Evolutionary conservation across 2,888 invertebrate species (phyloP).

Genomic region (Oscheius onirici): DNA sequence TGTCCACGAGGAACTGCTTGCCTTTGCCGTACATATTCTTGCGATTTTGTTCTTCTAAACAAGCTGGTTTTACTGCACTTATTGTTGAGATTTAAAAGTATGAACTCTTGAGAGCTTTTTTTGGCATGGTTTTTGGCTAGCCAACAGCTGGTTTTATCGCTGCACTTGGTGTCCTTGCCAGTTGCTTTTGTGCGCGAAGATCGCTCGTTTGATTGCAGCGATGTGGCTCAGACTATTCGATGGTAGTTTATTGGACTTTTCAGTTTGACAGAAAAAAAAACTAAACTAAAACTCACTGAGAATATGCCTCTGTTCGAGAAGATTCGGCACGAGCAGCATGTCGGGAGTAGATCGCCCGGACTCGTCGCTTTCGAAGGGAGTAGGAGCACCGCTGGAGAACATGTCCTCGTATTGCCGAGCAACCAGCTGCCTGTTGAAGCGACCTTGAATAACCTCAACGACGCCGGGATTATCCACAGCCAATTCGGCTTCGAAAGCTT

Average conservation of each 20-base stretch:
- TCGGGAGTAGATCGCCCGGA: constrained; percentile 14
- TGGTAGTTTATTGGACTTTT: neutral
- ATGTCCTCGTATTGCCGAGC: neutral
- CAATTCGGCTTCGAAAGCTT: constrained; percentile 96
- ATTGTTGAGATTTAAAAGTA: too few relatives aligned
- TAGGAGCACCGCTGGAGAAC: neutral
- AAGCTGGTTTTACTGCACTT: too few relatives aligned
- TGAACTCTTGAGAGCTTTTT: too few relatives aligned
- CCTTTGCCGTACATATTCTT: constrained; percentile 3
- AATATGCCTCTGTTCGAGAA: neutral
- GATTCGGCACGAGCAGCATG: constrained; percentile 4
- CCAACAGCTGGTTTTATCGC: too few relatives aligned
- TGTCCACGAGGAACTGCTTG: neutral
- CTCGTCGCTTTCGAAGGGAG: constrained; percentile 9
- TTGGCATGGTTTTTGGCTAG: too few relatives aligned
- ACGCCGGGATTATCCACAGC: constrained; percentile 98
- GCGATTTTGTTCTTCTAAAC: constrained; percentile 22
- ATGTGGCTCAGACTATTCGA: too few relatives aligned
- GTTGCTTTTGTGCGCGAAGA: too few relatives aligned
- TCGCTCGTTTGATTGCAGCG: too few relatives aligned
- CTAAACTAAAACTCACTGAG: constrained; percentile 15
- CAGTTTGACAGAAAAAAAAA: neutral
- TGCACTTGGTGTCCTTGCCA: too few relatives aligned
- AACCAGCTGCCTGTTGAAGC: neutral
- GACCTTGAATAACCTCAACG: constrained; percentile 82